phyloP scores from a whole-genome alignment of 1,140 invertebrate genomes.

The Penaeus chinensis region DNA sequence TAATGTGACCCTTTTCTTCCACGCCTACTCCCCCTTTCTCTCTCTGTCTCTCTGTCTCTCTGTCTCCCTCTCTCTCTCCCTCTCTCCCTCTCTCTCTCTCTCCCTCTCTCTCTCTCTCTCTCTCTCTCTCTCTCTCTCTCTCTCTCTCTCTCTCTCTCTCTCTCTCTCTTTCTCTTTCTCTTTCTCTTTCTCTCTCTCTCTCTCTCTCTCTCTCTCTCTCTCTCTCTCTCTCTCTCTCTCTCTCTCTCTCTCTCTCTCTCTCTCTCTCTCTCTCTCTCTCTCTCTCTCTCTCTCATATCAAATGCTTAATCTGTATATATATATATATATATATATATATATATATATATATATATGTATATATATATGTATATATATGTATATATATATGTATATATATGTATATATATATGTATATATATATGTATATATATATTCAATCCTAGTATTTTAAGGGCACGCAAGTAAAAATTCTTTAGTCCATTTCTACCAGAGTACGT shows the following conservation, averaged over 20 bases:
- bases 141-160: constrained; percentile 3
- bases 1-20: background rate
- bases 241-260: constrained; percentile 15
- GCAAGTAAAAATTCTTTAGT: no score
- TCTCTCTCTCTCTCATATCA: background rate
- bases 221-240: constrained; percentile 12
- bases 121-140: background rate
- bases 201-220: background rate
- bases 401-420: constrained; percentile 1
- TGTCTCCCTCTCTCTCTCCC: constrained; percentile 5
- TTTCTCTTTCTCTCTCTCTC: background rate
- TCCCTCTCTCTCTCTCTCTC: background rate
- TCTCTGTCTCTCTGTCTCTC: background rate
- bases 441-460: no score
- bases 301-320: background rate
- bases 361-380: background rate
- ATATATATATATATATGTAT: background rate
- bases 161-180: background rate
- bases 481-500: no score
- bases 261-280: background rate
- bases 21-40: background rate
- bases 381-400: background rate
- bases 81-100: constrained; percentile 13
- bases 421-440: no score
- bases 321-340: constrained; percentile 10